Evolutionary conservation across 2,113 vertebrate species (phyloP).

Genomic region (Periophthalmus modestus): DNA sequence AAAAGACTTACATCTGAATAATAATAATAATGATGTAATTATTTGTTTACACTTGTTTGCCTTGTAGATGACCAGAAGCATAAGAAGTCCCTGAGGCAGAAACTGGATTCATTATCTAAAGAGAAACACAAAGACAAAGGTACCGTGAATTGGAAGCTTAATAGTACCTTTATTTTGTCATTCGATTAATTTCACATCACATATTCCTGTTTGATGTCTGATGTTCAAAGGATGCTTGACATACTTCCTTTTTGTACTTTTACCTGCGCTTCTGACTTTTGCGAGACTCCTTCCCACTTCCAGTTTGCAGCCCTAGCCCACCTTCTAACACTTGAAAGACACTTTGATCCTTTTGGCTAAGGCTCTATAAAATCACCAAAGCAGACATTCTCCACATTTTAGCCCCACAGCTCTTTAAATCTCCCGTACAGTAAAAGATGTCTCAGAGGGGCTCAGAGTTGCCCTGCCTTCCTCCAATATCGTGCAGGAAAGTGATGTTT

Average conservation of each 20-base stretch:
- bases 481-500: constrained; percentile 67
- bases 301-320: constrained; percentile 36
- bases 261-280: constrained; percentile 17
- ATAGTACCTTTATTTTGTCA: background rate
- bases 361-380: constrained; percentile 38
- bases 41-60: constrained; percentile 8
- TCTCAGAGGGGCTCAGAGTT: constrained; percentile 39
- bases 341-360: constrained; percentile 44
- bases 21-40: too few species aligned
- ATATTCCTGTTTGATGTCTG: background rate
- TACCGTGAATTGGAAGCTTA: constrained; percentile 61
- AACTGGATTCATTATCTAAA: constrained; percentile 95
- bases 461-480: constrained; percentile 46
- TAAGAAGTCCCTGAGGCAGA: constrained; percentile 93
- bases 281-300: constrained; percentile 28
- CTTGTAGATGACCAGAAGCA: constrained; percentile 91
- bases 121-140: constrained; percentile 98
- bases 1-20: background rate
- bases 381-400: constrained; percentile 52
- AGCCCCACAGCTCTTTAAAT: constrained; percentile 51
- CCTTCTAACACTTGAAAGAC: constrained; percentile 45
- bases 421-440: constrained; percentile 27
- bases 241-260: constrained; percentile 22
- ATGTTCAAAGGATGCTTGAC: constrained; percentile 24
- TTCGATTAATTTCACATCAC: background rate